Evolutionary conservation across 2,888 invertebrate species (phyloP), one percentile per base, ranked within the genome.

Genomic region (Oscheius sp.): DNA sequence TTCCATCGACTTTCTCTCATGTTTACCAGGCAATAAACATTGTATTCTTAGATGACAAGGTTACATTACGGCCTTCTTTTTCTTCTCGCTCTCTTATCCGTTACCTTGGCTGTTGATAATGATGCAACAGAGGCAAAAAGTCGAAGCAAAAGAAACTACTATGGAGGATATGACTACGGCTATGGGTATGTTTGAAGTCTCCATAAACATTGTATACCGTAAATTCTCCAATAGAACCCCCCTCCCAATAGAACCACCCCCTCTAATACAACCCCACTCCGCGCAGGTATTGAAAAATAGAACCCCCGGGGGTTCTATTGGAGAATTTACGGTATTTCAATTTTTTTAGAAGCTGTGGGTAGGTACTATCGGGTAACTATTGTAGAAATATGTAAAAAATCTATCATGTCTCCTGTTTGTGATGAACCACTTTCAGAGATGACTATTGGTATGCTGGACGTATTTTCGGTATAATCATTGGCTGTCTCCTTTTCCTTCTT

Each of bases 401-500:
- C 17, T 12, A 14, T 17, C 47, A 47, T 47, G 8, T 47, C 20
- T 47, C 47, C 22, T 47, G 2, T 36, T 36, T 12, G 41, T 17
- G 12, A 49, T 49, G 24, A 17, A 51, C 14, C 51, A n/a, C 12
- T 51, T 28, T 63, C 72, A 78, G 78, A 38, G 81, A 81, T 45
- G 79, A 80, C 68, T 83, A 72, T 67, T 85, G 84, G 84, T 84
- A 83, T 65, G 78, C 78, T n/a, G 84, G 84, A 17, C 73, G 84
- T 1, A 76, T 85, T n/a, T 75, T 84, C 68, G 84, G 84, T 0
- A 80, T 82, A 65, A 78, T 82, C 32, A 64, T 78, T 17, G 84
- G 83, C 12, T 75, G 77, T 24, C 54, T 82, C n/a, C 66, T 83
- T 9, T 71, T 84, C 36, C 66, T 84, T 9, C 71, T 81, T 44